Base-by-base conservation (phyloP, 2,888 invertebrate species). In the Cheilosia impressa region DNA sequence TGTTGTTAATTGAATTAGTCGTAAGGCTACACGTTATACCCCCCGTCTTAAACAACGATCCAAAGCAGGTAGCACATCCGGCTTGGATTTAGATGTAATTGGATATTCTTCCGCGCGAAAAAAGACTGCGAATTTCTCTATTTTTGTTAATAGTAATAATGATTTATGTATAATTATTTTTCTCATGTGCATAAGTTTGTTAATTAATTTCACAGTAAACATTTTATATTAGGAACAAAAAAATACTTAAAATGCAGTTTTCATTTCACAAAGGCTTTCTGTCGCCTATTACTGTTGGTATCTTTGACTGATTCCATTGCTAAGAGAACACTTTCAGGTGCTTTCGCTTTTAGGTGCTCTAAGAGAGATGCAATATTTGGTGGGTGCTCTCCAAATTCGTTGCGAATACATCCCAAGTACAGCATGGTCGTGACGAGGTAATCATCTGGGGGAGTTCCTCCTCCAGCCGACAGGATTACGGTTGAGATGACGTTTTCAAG, bases 351-450 rank as follows among this genome's bases (percentile, higher is more conserved):
- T 3, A 88, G 45, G 4, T 82, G 77, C 13, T 79, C 63, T 2
- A 88, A 41, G 9, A 88, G 63, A 0, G 73, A 58, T 0, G 57
- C 77, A 34, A 88, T 84, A 71, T 88, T 88, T 41, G 87, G 85
- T 9, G 88, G 88, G 52, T 75, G 55, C 17, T 88, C 66, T 3
- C 85, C 87, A 50, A 68, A 88, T 1, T 87, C 87, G 63, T 88
- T 81, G 1, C 72, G 80, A 17, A 88, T 52, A n/a, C 71, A 52
- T 24, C 68, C 41, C n/a, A 89, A 57, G 60, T 77, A 89, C 0
- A 87, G 80, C 71, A 10, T 79, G 60, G 57, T 13, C n/a, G 79
- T 87, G 2, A 87, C n/a, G 9, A 82, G 73, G 58, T 87, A 85
- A n/a, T 88, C 78, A 15, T 76, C 66, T n/a, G 88, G 88, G 7